phyloP scores from a whole-genome alignment of 1,140 invertebrate genomes.

The Drosophila malerkotliana region DNA sequence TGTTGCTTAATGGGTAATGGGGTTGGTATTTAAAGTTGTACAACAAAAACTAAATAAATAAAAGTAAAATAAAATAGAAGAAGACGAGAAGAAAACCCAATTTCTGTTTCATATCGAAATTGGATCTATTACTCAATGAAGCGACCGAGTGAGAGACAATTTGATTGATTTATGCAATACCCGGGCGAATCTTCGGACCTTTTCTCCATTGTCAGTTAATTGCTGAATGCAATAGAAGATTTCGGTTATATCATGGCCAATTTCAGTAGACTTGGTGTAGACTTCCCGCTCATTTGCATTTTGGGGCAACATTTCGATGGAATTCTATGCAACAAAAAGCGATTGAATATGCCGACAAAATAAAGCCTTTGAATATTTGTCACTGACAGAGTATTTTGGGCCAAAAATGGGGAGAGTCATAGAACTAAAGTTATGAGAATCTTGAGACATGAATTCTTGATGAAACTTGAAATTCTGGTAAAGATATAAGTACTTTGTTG shows the following conservation, averaged over 20 bases:
- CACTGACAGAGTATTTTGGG: conserved; percentile 12
- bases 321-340: conserved; percentile 18
- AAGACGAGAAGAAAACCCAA: conserved; percentile 58
- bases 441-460: background rate
- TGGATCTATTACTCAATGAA: conserved; percentile 81
- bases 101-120: conserved; percentile 80
- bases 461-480: conserved; percentile 33
- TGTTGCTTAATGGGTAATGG: conserved; percentile 74
- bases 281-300: conserved; percentile 40
- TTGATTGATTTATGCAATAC: conserved; percentile 82
- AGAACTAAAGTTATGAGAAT: conserved; percentile 20
- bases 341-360: conserved; percentile 19
- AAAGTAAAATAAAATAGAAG: conserved; percentile 15
- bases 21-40: conserved; percentile 81
- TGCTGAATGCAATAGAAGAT: conserved; percentile 49
- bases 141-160: conserved; percentile 73
- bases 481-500: conserved; percentile 12
- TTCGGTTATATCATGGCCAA: conserved; percentile 45
- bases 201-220: conserved; percentile 72
- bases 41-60: conserved; percentile 41
- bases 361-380: background rate
- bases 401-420: conserved; percentile 19
- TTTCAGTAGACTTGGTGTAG: conserved; percentile 14
- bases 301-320: conserved; percentile 21
- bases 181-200: conserved; percentile 27